These are phyloP conservation scores for Ceratina australensis DNA, from an alignment of 1,140 invertebrate species.

Conservation along the genomic window DNA sequence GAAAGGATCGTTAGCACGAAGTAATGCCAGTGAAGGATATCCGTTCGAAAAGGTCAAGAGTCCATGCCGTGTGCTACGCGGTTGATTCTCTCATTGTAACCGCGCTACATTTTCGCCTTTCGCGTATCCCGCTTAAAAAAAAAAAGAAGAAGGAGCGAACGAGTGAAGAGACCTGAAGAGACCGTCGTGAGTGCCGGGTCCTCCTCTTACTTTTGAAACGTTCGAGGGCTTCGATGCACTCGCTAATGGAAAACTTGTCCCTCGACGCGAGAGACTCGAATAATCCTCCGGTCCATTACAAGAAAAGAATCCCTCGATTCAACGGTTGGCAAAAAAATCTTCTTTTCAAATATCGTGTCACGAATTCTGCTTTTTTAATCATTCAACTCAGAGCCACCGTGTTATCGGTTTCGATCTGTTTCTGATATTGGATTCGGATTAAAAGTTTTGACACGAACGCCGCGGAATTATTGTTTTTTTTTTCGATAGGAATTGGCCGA, in stretches of 20 bases:
- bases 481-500: slow-evolving; percentile 1
- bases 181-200: not conserved
- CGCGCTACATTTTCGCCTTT: not conserved
- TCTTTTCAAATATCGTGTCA: not conserved
- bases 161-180: not conserved
- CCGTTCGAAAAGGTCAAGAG: slow-evolving; percentile 76
- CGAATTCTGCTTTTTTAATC: too few species aligned
- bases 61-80: slow-evolving; percentile 59
- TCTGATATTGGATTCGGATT: not conserved
- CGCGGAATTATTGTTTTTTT: not conserved
- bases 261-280: not conserved
- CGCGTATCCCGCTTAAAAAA: not conserved
- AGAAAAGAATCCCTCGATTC: too few species aligned
- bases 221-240: slow-evolving; percentile 20
- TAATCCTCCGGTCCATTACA: too few species aligned
- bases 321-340: too few species aligned
- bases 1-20: slow-evolving; percentile 75
- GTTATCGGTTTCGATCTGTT: not conserved
- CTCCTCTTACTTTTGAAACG: slow-evolving; percentile 21
- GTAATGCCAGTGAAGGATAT: slow-evolving; percentile 73
- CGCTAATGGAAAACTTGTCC: slow-evolving; percentile 43
- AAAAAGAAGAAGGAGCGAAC: not conserved
- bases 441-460: not conserved
- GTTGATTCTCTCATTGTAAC: slow-evolving; percentile 57
- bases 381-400: too few species aligned